Evolutionary conservation across 2,113 vertebrate genomes (phyloP).

Genomic region (Cepphus grylle): DNA sequence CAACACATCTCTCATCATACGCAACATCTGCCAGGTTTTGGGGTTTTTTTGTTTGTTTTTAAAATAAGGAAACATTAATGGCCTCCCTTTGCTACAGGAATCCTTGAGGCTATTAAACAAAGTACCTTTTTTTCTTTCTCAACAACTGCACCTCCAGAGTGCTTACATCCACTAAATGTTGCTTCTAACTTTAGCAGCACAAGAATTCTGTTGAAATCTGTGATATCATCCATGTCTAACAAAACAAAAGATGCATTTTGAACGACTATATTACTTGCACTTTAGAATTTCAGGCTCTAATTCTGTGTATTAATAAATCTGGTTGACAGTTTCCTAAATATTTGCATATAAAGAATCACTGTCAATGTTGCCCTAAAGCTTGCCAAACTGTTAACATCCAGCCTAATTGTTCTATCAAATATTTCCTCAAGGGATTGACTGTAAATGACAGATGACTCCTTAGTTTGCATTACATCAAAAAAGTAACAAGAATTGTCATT

Average conservation of each 20-base stretch:
- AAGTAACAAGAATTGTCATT: neutral
- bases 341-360: slow-evolving; percentile 16
- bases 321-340: slow-evolving; percentile 45
- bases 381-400: slow-evolving; percentile 32
- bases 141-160: slow-evolving; percentile 19
- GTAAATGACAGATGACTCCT: neutral
- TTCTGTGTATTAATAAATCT: slow-evolving; percentile 30
- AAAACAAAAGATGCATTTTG: slow-evolving; percentile 5
- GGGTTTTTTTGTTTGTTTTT: neutral
- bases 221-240: neutral
- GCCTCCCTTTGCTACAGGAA: neutral
- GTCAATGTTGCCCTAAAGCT: slow-evolving; percentile 11
- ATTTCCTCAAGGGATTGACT: slow-evolving; percentile 3
- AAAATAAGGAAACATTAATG: neutral
- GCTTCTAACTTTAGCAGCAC: neutral
- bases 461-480: slow-evolving; percentile 8
- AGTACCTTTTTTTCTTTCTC: neutral
- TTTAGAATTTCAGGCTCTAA: neutral
- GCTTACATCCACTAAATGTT: neutral
- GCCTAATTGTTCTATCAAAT: slow-evolving; percentile 38
- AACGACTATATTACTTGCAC: neutral
- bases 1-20: neutral
- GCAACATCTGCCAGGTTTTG: neutral
- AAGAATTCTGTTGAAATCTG: slow-evolving; percentile 15
- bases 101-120: slow-evolving; percentile 19